These are phyloP conservation scores for Macrobrachium rosenbergii DNA, from an alignment of 1,140 invertebrate genomes.

Conservation along the genomic window DNA sequence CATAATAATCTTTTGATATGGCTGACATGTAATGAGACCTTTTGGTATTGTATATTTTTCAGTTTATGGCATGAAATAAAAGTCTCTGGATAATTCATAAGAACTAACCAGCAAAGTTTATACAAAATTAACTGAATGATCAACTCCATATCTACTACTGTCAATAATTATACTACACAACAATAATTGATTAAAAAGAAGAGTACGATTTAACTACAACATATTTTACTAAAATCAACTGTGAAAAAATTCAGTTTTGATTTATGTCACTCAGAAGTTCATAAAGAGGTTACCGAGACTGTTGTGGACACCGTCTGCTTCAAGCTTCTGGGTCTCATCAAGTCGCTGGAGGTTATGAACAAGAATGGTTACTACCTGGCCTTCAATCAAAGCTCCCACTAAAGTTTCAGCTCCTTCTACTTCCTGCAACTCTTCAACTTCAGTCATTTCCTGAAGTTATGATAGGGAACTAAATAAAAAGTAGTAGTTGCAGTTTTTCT, in stretches of 20 bases:
- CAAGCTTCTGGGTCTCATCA: slow-evolving; percentile 94
- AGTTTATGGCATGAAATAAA: no score
- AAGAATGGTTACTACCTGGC: slow-evolving; percentile 91
- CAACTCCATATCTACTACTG: no score
- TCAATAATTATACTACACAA: not conserved
- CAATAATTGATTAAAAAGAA: not conserved
- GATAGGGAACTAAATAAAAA: not conserved
- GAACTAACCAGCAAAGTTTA: no score
- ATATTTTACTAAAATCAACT: no score
- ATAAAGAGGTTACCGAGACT: slow-evolving; percentile 76
- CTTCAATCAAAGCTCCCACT: slow-evolving; percentile 85
- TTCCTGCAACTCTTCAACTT: slow-evolving; percentile 96
- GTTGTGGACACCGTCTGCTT: slow-evolving; percentile 96
- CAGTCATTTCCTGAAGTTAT: slow-evolving; percentile 77
- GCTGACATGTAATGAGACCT: no score
- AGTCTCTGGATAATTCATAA: no score
- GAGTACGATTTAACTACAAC: no score
- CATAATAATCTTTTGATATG: no score
- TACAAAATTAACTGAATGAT: no score
- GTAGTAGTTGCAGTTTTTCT: no score
- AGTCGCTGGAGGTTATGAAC: slow-evolving; percentile 94
- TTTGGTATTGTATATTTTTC: no score
- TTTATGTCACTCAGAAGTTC: not conserved
- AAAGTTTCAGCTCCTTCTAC: slow-evolving; percentile 78
- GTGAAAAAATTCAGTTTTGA: no score